phyloP scores from a whole-genome alignment of 35 echinoderm and acorn worm genomes.

The Ptychodera flava region DNA sequence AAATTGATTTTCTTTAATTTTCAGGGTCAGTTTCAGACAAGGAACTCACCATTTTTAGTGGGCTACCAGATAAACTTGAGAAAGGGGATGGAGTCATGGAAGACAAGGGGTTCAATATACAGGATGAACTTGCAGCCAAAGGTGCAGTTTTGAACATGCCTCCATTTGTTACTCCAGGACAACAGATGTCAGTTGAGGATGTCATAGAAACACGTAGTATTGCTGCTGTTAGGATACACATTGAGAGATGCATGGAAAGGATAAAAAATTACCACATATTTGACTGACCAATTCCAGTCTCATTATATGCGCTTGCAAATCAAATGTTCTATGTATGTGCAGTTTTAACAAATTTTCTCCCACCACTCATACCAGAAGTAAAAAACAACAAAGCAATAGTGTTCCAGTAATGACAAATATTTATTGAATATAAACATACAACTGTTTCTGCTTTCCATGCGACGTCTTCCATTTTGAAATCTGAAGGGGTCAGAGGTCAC shows the following conservation, averaged over 20 bases:
- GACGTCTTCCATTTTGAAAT: no score
- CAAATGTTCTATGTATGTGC: background rate
- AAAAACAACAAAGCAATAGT: no score
- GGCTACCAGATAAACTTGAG: slow-evolving; percentile 30
- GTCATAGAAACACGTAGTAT: background rate
- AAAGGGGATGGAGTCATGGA: slow-evolving; percentile 46
- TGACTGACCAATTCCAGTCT: background rate
- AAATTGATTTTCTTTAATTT: no score
- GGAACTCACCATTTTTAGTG: slow-evolving; percentile 11
- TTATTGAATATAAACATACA: no score
- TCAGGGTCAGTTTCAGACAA: slow-evolving; percentile 46
- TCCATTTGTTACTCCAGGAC: slow-evolving; percentile 23
- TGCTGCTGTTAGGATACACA: slow-evolving; percentile 5
- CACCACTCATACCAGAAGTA: no score
- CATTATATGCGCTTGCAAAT: background rate
- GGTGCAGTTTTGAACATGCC: slow-evolving; percentile 23
- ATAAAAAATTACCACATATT: slow-evolving; percentile 4
- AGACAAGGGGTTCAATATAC: slow-evolving; percentile 43
- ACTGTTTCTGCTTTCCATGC: no score
- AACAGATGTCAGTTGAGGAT: background rate
- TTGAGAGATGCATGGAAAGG: background rate
- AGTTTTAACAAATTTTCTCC: background rate
- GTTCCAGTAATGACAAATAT: no score
- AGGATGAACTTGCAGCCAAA: slow-evolving; percentile 21
- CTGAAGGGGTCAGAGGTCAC: no score